Conservation (phyloP, 2,888 invertebrate species). For the Thera obeliscata region DNA sequence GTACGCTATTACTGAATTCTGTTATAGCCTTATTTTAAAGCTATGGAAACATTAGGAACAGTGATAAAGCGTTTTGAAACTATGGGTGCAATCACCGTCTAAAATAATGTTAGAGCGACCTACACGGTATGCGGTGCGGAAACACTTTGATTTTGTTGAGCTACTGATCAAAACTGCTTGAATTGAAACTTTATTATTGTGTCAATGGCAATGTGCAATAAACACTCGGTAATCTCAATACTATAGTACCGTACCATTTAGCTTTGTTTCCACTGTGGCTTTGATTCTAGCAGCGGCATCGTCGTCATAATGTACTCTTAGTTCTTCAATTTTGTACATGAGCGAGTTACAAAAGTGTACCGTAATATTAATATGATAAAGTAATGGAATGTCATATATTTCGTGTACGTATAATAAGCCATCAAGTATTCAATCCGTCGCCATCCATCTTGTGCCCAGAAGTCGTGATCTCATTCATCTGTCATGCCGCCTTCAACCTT, state of each 20-base stretch:
- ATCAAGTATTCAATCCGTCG: constrained; percentile 67
- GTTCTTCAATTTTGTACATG: constrained; percentile 11
- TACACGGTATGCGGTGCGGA: background rate
- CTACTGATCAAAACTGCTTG: too few species aligned
- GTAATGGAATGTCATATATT: constrained; percentile 78
- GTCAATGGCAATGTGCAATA: too few species aligned
- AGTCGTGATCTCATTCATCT: constrained; percentile 61
- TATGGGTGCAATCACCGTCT: background rate
- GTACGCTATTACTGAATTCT: constrained; percentile 23
- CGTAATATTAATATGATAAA: constrained; percentile 75
- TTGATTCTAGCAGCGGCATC: too few species aligned
- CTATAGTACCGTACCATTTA: too few species aligned
- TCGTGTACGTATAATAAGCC: constrained; percentile 76
- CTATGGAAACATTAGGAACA: constrained; percentile 7
- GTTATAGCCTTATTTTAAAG: constrained; percentile 20
- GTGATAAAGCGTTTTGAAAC: background rate
- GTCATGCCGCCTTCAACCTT: constrained; percentile 49
- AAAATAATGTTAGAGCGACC: background rate
- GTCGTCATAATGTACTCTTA: background rate
- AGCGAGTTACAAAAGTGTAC: constrained; percentile 38
- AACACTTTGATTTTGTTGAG: background rate
- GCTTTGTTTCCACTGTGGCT: background rate
- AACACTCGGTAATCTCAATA: too few species aligned
- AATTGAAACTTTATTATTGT: too few species aligned
- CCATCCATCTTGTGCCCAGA: constrained; percentile 69